Conservation (phyloP, 2,113 vertebrate genomes). For the Circaetus cinerascens region DNA sequence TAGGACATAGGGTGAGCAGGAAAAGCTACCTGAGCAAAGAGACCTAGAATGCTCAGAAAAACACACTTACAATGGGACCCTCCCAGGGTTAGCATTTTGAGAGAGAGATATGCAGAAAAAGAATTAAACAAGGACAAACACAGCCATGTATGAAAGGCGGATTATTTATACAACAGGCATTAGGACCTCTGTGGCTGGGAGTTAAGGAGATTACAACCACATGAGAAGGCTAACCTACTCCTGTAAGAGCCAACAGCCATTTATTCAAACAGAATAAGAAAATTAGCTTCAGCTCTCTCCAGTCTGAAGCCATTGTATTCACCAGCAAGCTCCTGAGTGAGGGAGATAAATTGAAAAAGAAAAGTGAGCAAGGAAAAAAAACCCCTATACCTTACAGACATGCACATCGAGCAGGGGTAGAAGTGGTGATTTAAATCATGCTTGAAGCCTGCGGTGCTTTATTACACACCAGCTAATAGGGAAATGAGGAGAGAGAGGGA, state of each 20-base stretch:
- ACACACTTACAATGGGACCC: background rate
- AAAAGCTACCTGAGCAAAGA: background rate
- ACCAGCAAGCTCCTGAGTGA: background rate
- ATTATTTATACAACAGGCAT: background rate
- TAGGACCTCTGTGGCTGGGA: background rate
- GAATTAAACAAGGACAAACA: background rate
- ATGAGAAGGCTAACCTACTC: constrained; percentile 19
- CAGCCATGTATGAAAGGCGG: background rate
- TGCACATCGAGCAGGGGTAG: background rate
- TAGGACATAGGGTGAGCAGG: background rate
- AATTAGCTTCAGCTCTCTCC: background rate
- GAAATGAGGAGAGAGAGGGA: background rate
- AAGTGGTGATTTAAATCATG: background rate
- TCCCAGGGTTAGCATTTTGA: background rate
- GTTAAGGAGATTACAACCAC: constrained; percentile 34
- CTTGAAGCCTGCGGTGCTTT: background rate
- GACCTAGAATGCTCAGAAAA: background rate
- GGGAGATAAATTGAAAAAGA: constrained; percentile 17
- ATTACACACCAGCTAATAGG: background rate
- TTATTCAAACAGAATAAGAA: constrained; percentile 13
- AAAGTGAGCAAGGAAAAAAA: background rate
- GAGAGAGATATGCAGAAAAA: background rate
- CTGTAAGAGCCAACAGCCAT: constrained; percentile 1
- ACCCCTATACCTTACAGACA: background rate
- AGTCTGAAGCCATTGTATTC: background rate